These are phyloP conservation scores for Coleophora flavipennella DNA, from an alignment of 2,888 invertebrate species.

Conservation along the genomic window DNA sequence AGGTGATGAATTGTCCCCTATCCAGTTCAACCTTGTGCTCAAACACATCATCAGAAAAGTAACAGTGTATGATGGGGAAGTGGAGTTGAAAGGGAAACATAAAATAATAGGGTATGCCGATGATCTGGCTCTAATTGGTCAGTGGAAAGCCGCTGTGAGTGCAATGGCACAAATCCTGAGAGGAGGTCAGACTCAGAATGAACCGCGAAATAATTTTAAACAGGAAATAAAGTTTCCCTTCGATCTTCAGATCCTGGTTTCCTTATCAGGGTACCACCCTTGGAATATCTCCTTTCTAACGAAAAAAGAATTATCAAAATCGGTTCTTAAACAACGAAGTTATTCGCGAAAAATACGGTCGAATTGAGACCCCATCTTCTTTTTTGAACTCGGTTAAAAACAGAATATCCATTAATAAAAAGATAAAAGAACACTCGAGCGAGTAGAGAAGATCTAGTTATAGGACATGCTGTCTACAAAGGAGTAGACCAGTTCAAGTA, in stretches of 20 bases:
- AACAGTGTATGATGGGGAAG: neutral
- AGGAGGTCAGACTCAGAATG: constrained; percentile 1
- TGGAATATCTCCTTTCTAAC: no score
- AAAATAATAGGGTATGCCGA: constrained; percentile 4
- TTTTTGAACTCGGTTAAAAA: no score
- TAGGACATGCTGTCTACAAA: no score
- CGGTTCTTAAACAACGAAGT: no score
- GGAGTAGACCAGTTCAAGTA: neutral
- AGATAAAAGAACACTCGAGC: neutral
- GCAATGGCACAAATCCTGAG: neutral
- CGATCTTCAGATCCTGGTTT: no score
- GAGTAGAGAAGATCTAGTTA: constrained; percentile 1
- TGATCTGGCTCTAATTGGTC: constrained; percentile 1
- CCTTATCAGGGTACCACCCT: no score
- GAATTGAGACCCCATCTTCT: no score
- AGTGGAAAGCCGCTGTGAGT: neutral
- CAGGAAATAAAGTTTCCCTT: no score
- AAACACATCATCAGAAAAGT: constrained; percentile 4
- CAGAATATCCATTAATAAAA: constrained; percentile 3
- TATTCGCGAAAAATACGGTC: no score
- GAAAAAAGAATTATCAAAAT: no score
- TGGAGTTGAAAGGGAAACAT: neutral
- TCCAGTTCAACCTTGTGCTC: constrained; percentile 7
- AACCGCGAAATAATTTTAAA: no score
- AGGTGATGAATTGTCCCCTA: constrained; percentile 9